Conservation (phyloP, 37 sponge, comb jelly and placozoan species). For the Hexactinellida sp. region DNA sequence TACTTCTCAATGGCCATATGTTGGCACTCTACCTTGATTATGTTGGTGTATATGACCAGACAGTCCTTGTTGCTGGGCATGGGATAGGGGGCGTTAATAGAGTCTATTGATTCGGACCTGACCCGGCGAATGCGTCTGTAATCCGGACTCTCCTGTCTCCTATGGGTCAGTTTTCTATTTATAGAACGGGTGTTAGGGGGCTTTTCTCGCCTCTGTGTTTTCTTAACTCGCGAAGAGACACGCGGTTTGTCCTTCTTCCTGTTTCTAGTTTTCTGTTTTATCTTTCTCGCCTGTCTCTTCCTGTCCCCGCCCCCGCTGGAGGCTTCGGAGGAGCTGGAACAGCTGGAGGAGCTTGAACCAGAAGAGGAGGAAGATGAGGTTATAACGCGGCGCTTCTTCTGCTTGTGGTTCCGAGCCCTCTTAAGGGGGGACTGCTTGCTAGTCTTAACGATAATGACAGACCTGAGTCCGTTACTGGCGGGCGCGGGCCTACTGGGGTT, state of each 20-base stretch:
- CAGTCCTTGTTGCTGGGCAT: neutral
- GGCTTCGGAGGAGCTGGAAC: neutral
- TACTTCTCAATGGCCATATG: neutral
- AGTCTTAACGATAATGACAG: neutral
- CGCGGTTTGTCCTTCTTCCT: neutral
- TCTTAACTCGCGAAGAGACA: neutral
- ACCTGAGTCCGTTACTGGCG: neutral
- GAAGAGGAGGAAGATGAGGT: neutral
- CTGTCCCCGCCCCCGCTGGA: neutral
- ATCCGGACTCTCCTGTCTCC: neutral
- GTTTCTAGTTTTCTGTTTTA: neutral
- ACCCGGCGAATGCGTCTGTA: neutral
- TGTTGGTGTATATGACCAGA: neutral
- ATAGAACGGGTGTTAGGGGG: neutral
- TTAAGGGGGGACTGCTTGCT: neutral
- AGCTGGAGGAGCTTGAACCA: neutral
- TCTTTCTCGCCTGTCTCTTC: neutral
- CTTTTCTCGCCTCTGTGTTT: neutral
- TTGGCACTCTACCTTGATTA: neutral
- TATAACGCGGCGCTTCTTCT: neutral
- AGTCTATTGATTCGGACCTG: neutral
- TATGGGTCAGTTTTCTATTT: neutral
- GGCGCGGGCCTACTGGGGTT: neutral
- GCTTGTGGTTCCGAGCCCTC: neutral
- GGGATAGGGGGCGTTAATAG: neutral